These are phyloP conservation scores for Physocephala rufipes DNA, from an alignment of 2,888 invertebrate species.

Conservation along the genomic window DNA sequence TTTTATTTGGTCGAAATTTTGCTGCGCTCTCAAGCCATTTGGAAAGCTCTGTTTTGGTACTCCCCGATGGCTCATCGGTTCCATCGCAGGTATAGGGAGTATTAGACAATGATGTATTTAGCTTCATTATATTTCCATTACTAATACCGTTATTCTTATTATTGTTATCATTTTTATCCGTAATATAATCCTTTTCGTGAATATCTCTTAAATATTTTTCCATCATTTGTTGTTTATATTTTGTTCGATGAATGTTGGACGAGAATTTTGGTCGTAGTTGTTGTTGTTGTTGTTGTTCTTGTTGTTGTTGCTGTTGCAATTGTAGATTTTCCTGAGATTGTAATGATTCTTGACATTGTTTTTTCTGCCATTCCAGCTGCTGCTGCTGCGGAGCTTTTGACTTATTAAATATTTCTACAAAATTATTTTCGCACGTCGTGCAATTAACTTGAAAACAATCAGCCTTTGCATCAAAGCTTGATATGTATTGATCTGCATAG, in stretches of 20 bases:
- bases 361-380: neutral
- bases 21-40: conserved; percentile 82
- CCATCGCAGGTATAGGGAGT: conserved; percentile 26
- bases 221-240: conserved; percentile 72
- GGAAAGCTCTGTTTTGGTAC: conserved; percentile 71
- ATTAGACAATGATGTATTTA: conserved; percentile 6
- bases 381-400: neutral
- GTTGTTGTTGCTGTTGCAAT: conserved; percentile 12
- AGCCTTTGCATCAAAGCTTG: conserved; percentile 36
- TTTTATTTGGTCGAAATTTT: conserved; percentile 77
- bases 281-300: conserved; percentile 25
- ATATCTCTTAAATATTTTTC: conserved; percentile 69
- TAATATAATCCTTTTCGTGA: conserved; percentile 67
- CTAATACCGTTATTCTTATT: neutral
- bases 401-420: neutral
- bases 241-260: conserved; percentile 53
- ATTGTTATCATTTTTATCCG: conserved; percentile 58
- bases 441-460: conserved; percentile 65
- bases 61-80: conserved; percentile 48
- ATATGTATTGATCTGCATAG: conserved; percentile 38
- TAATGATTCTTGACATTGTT: conserved; percentile 12
- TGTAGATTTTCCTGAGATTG: too few relatives aligned
- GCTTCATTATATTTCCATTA: conserved; percentile 20
- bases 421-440: conserved; percentile 58
- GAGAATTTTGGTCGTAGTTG: conserved; percentile 42